These are phyloP conservation scores for Polymixis lichenea DNA, from an alignment of 2,888 invertebrate genomes.

Conservation along the genomic window DNA sequence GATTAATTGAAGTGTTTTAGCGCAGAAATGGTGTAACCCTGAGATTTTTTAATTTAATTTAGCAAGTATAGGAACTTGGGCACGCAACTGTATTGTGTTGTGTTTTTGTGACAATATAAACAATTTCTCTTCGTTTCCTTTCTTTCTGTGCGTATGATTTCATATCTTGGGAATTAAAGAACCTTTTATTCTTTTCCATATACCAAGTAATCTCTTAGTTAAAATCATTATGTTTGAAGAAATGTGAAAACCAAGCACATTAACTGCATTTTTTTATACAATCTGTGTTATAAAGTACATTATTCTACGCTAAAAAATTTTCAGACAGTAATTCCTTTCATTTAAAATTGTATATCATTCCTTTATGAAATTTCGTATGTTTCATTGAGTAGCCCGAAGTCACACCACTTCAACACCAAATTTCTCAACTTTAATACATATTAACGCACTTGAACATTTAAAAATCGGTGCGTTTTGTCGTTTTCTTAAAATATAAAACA, in stretches of 20 bases:
- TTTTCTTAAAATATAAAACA: constrained; percentile 64
- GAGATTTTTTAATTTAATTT: not conserved
- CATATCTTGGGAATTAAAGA: no score
- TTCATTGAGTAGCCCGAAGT: not conserved
- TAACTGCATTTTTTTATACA: no score
- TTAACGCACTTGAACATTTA: constrained; percentile 63
- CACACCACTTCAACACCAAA: constrained; percentile 10
- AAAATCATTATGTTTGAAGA: not conserved
- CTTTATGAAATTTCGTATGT: not conserved
- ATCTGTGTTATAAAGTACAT: not conserved
- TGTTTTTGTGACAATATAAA: no score
- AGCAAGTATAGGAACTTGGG: not conserved
- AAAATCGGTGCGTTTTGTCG: constrained; percentile 70
- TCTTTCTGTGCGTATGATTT: no score
- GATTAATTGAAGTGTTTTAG: constrained; percentile 53
- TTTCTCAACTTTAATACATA: constrained; percentile 56
- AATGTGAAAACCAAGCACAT: not conserved
- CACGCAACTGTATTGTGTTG: no score
- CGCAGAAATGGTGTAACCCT: constrained; percentile 4
- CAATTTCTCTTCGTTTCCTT: not conserved
- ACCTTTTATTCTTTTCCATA: not conserved
- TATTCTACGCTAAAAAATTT: not conserved
- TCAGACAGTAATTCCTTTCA: not conserved
- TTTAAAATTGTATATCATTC: not conserved
- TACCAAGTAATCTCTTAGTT: not conserved